Base-by-base conservation (phyloP, 2,113 vertebrate species). In the Hyperoodon ampullatus region DNA sequence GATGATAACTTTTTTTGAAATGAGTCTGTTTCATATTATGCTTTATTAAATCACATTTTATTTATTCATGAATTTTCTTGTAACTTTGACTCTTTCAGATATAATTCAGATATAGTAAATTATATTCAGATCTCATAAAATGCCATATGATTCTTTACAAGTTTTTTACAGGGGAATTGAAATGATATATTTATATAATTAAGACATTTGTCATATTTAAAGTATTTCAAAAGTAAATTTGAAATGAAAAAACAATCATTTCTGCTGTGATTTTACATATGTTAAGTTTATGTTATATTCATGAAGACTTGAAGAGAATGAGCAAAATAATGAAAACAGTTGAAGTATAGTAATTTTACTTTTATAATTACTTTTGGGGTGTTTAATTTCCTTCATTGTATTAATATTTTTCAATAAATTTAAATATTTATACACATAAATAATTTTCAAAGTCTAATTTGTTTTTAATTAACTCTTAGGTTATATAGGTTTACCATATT, bases 31-130 rank as follows among this genome's bases (percentile, higher is more conserved):
- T 89, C 24, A 78, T 78, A 74, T 72, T 87, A 4, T 92, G 24
- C 35, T 74, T 84, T 88, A 82, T 47, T 84, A 80, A 92, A n/a
- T 92, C 42, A 71, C 71, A 47, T 94, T 82, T 90, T 93, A 81
- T 63, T 89, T 55, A 53, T 84, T 95, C 24, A 84, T 65, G 4
- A 75, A 50, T 90, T 93, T 3, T 89, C 24, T 75, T 70, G 47
- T 47, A 74, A 11, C 16, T 75, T 92, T 95, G 75, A 66, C 81
- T 16, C 18, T 91, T 95, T 93, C 18, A 82, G 26, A 26, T 80
- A 63, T n/a, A 85, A 75, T 78, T 86, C 63, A 78, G 47, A 47
- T 96, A 53, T 53, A 66, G 24, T 88, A 88, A 71, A 12, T 88
- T 80, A 94, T 96, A 85, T 91, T 91, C 16, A 71, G 23, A 93